Evolutionary conservation across 1,140 invertebrate species (phyloP).

Genomic region (Nephila pilipes): DNA sequence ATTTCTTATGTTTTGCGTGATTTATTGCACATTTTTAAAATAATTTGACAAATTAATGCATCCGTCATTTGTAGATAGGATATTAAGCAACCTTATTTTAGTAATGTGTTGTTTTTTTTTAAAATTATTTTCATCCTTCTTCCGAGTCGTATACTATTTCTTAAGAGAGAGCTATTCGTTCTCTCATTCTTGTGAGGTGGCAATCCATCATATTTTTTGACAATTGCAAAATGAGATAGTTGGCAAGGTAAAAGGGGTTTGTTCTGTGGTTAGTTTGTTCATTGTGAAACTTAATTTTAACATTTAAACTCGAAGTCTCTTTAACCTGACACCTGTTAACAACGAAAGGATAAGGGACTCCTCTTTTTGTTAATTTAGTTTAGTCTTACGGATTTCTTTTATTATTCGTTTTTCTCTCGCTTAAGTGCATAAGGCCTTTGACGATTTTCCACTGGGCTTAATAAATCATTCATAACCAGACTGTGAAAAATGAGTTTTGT

Average conservation of each 20-base stretch:
- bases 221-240: constrained; percentile 28
- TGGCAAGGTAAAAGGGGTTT: not conserved
- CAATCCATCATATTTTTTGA: constrained; percentile 37
- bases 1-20: not conserved
- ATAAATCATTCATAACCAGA: constrained; percentile 28
- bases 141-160: not conserved
- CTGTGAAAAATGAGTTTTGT: not conserved
- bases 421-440: not conserved
- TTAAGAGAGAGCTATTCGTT: not conserved
- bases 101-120: not conserved
- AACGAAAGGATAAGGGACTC: not conserved
- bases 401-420: not conserved
- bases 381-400: not conserved
- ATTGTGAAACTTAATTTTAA: constrained; percentile 35
- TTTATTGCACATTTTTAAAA: not conserved
- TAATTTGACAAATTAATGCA: constrained; percentile 5
- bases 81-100: not conserved
- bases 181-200: not conserved
- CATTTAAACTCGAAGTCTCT: not conserved
- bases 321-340: not conserved
- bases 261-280: not conserved
- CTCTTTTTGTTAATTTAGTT: not conserved
- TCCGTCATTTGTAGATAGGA: not conserved
- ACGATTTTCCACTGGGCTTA: not conserved
- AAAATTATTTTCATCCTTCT: not conserved